Percentiles rank a stretch among this genome's conserved stretches.
phyloP scores from a whole-genome alignment of 2,113 vertebrate species.

The Phalacrocorax aristotelis region DNA sequence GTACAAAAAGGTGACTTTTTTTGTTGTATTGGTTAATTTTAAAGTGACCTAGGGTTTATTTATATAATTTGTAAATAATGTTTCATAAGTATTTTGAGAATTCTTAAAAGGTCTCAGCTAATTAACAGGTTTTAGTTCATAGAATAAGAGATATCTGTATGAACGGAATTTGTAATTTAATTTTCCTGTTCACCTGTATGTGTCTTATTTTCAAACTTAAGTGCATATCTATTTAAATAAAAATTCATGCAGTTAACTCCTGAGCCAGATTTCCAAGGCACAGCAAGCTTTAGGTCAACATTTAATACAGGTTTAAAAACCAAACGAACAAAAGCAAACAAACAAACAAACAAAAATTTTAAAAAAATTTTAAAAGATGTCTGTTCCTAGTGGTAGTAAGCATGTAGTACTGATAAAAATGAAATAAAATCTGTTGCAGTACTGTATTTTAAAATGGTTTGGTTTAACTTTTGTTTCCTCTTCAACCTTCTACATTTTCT shows the following conservation, averaged over 20 bases:
- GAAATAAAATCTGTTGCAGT: slow-evolving; percentile 65
- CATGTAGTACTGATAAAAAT: slow-evolving; percentile 35
- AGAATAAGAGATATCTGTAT: slow-evolving; percentile 29
- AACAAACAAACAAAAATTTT: background rate
- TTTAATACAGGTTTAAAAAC: background rate
- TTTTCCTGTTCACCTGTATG: slow-evolving; percentile 24
- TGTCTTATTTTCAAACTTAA: slow-evolving; percentile 52
- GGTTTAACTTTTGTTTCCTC: slow-evolving; percentile 54
- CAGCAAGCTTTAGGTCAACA: slow-evolving; percentile 30
- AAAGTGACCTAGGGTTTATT: slow-evolving; percentile 69
- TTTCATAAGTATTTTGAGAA: slow-evolving; percentile 67
- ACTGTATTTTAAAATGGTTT: slow-evolving; percentile 46
- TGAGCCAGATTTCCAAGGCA: slow-evolving; percentile 29
- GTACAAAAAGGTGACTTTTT: slow-evolving; percentile 62
- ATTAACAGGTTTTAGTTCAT: slow-evolving; percentile 45
- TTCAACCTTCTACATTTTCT: slow-evolving; percentile 8
- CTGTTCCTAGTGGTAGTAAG: slow-evolving; percentile 55
- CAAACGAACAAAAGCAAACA: background rate
- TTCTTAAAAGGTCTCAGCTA: slow-evolving; percentile 55
- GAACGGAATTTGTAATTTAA: slow-evolving; percentile 47
- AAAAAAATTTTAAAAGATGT: background rate
- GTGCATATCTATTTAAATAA: slow-evolving; percentile 69
- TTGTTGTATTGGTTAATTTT: slow-evolving; percentile 60
- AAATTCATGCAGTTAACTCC: slow-evolving; percentile 22
- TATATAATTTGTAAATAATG: slow-evolving; percentile 79